Conservation (phyloP, 2,888 invertebrate species). For the Heteromurus nitidus region DNA sequence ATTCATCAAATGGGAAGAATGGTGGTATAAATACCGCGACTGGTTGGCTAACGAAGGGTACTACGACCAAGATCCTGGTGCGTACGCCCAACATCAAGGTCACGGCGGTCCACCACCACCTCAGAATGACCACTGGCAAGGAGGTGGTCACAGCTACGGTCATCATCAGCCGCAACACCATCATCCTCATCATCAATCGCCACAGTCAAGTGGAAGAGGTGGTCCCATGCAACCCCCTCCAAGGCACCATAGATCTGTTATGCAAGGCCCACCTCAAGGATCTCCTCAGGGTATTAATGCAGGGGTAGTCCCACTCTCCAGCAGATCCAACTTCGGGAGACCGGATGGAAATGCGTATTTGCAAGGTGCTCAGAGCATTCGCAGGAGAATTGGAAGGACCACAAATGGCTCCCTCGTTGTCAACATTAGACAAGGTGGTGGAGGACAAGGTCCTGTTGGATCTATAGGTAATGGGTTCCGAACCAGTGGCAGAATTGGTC, state of each 20-base stretch:
- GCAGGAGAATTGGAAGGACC: conserved; percentile 66
- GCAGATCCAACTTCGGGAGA: conserved; percentile 65
- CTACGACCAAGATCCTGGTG: too few species aligned
- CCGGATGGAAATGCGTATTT: conserved; percentile 51
- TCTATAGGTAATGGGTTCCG: conserved; percentile 10
- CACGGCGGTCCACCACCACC: background rate
- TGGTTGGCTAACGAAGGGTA: conserved; percentile 90
- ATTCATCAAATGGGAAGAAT: conserved; percentile 94
- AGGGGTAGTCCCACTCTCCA: conserved; percentile 59
- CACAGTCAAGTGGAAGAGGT: background rate
- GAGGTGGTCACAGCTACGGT: background rate
- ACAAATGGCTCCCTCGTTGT: conserved; percentile 68
- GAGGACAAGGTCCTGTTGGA: too few species aligned
- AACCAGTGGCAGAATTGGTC: background rate
- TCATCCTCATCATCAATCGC: background rate
- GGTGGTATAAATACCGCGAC: conserved; percentile 95
- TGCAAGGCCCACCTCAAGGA: background rate
- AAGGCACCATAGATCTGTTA: background rate
- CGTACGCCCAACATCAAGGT: conserved; percentile 74
- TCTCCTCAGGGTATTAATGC: background rate
- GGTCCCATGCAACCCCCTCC: background rate
- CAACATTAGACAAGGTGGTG: conserved; percentile 68
- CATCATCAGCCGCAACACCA: background rate
- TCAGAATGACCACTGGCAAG: background rate
- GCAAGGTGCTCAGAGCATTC: conserved; percentile 33